Evolutionary conservation across 92 coral and sea anemone species (phyloP).

Genomic region (Actinernus sp.): DNA sequence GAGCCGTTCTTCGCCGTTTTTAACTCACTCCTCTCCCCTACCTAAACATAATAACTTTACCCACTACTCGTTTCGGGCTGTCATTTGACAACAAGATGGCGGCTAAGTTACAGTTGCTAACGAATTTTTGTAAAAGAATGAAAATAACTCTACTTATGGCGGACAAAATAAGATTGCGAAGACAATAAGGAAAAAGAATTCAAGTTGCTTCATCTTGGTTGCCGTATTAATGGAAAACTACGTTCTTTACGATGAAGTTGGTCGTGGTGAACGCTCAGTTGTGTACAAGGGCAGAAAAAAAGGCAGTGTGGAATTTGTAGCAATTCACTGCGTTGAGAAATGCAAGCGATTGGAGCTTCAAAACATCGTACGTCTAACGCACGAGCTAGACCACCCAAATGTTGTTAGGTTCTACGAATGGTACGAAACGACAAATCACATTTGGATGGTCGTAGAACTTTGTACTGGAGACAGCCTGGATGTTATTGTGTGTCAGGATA

Average conservation of each 20-base stretch:
- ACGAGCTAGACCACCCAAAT: conserved; percentile 92
- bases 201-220: too few relatives aligned
- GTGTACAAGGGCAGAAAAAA: conserved; percentile 99
- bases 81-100: conserved; percentile 21
- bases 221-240: conserved; percentile 84
- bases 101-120: conserved; percentile 13
- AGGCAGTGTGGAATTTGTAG: conserved; percentile 96
- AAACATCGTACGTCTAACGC: conserved; percentile 92
- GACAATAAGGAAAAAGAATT: too few relatives aligned
- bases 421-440: conserved; percentile 99
- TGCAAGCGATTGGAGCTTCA: conserved; percentile 92
- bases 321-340: conserved; percentile 97
- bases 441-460: conserved; percentile 98
- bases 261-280: conserved; percentile 91
- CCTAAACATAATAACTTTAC: conserved; percentile 5
- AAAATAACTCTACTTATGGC: too few relatives aligned
- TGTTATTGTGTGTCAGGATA: conserved; percentile 81
- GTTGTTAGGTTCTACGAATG: conserved; percentile 93
- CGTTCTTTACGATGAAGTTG: conserved; percentile 96
- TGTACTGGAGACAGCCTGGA: conserved; percentile 93
- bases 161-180: too few relatives aligned
- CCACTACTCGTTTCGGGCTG: conserved; percentile 1
- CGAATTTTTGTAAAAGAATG: neutral
- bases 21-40: neutral
- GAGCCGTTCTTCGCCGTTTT: too few relatives aligned